Conservation (phyloP, 1,140 invertebrate species). For the Musca domestica region DNA sequence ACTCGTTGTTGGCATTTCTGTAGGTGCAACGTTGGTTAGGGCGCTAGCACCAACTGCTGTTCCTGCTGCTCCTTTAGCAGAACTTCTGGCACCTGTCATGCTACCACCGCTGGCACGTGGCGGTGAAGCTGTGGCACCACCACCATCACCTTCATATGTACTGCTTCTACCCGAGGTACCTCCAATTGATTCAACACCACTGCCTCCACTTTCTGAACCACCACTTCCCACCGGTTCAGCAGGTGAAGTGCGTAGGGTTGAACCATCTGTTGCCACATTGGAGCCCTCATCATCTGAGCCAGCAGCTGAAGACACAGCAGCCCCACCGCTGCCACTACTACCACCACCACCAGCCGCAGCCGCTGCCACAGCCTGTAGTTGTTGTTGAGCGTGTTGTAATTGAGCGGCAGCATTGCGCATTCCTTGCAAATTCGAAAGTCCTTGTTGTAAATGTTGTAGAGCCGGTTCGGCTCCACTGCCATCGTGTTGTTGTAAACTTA, state of each 20-base stretch:
- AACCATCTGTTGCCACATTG: slow-evolving; percentile 89
- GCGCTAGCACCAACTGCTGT: slow-evolving; percentile 31
- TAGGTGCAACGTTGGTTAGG: slow-evolving; percentile 27
- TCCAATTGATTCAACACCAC: slow-evolving; percentile 85
- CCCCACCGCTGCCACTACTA: slow-evolving; percentile 22
- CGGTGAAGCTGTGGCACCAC: slow-evolving; percentile 46
- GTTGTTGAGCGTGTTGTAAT: slow-evolving; percentile 29
- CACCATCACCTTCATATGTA: slow-evolving; percentile 72
- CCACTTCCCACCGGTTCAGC: slow-evolving; percentile 70
- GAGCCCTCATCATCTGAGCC: slow-evolving; percentile 89
- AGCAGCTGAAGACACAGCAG: slow-evolving; percentile 76
- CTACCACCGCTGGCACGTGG: slow-evolving; percentile 31
- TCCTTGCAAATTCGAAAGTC: slow-evolving; percentile 46
- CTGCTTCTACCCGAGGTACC: slow-evolving; percentile 89
- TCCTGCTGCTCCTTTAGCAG: slow-evolving; percentile 24
- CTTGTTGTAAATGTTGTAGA: slow-evolving; percentile 49
- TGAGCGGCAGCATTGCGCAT: slow-evolving; percentile 43
- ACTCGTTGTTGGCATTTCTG: slow-evolving; percentile 40
- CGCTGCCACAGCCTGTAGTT: slow-evolving; percentile 37
- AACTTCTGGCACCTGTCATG: slow-evolving; percentile 8
- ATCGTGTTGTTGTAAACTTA: slow-evolving; percentile 80
- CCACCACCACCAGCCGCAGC: slow-evolving; percentile 18
- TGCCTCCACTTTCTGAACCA: slow-evolving; percentile 83
- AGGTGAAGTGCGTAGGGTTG: slow-evolving; percentile 84
- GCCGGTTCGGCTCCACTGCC: slow-evolving; percentile 43